Conservation (phyloP, 1,140 invertebrate species). For the Drosophila aff. region DNA sequence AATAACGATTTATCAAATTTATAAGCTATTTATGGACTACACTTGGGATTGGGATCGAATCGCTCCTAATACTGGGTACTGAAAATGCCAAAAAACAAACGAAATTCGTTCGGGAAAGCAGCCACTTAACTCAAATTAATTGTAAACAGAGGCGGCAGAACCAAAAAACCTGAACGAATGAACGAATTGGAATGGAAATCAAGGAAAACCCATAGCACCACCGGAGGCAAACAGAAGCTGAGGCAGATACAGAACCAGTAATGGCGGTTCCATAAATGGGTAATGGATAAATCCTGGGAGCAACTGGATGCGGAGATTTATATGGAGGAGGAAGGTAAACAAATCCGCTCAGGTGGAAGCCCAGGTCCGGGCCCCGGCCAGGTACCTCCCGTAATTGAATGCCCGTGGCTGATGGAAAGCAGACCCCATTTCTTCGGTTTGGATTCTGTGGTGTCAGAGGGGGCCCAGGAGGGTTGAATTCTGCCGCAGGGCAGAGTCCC, state of each 20-base stretch:
- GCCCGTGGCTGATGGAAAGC: slow-evolving; percentile 76
- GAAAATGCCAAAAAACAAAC: slow-evolving; percentile 25
- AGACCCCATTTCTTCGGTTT: slow-evolving; percentile 41
- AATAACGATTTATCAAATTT: slow-evolving; percentile 42
- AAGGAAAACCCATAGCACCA: slow-evolving; percentile 45
- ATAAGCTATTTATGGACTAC: slow-evolving; percentile 53
- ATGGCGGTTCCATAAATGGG: slow-evolving; percentile 27
- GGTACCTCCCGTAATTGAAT: slow-evolving; percentile 64
- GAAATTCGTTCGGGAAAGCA: slow-evolving; percentile 3
- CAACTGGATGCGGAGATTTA: slow-evolving; percentile 74
- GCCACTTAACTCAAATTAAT: slow-evolving; percentile 75
- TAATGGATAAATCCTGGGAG: slow-evolving; percentile 63
- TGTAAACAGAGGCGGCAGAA: slow-evolving; percentile 61
- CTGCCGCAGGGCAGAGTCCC: slow-evolving; percentile 6
- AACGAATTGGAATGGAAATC: slow-evolving; percentile 8
- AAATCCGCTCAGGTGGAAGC: slow-evolving; percentile 42
- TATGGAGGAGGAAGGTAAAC: slow-evolving; percentile 61
- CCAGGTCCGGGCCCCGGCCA: slow-evolving; percentile 28
- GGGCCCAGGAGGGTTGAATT: not conserved
- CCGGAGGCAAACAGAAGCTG: slow-evolving; percentile 15
- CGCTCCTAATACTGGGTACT: not conserved
- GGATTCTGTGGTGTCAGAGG: not conserved
- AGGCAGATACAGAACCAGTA: not conserved
- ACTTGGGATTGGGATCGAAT: slow-evolving; percentile 11
- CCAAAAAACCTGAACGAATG: not conserved